These are phyloP conservation scores for Spongilla lacustris DNA, from an alignment of 37 sponge, comb jelly and placozoan species.

Conservation along the genomic window DNA sequence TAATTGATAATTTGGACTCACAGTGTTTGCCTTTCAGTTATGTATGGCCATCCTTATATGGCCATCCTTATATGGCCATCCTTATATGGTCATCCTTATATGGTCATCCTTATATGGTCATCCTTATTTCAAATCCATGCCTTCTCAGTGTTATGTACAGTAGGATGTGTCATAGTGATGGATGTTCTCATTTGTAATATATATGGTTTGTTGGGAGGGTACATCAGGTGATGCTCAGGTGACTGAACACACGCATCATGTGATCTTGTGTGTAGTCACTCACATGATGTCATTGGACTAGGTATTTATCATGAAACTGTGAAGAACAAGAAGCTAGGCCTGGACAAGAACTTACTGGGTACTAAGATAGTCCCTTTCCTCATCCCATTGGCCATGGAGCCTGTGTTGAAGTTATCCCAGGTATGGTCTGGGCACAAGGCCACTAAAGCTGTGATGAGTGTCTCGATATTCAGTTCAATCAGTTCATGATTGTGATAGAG, in stretches of 20 bases:
- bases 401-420: conserved; percentile 72
- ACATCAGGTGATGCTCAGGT: background rate
- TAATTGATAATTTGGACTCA: too few relatives aligned
- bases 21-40: too few relatives aligned
- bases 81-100: too few relatives aligned
- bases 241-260: background rate
- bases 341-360: conserved; percentile 69
- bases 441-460: background rate
- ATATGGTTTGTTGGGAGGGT: too few relatives aligned
- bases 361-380: conserved; percentile 65
- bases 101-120: too few relatives aligned
- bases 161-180: too few relatives aligned
- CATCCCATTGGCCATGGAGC: conserved; percentile 67
- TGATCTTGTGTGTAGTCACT: background rate
- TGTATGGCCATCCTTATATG: too few relatives aligned
- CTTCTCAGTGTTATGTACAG: too few relatives aligned
- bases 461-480: conserved; percentile 53
- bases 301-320: conserved; percentile 72
- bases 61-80: too few relatives aligned
- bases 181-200: too few relatives aligned
- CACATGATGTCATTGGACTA: background rate
- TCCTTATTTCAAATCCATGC: too few relatives aligned
- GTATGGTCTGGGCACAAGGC: conserved; percentile 42
- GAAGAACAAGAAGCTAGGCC: conserved; percentile 57
- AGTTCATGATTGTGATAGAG: conserved; percentile 72